Base-by-base conservation (phyloP, 1,140 invertebrate genomes). In the Zaprionus camerounensis region DNA sequence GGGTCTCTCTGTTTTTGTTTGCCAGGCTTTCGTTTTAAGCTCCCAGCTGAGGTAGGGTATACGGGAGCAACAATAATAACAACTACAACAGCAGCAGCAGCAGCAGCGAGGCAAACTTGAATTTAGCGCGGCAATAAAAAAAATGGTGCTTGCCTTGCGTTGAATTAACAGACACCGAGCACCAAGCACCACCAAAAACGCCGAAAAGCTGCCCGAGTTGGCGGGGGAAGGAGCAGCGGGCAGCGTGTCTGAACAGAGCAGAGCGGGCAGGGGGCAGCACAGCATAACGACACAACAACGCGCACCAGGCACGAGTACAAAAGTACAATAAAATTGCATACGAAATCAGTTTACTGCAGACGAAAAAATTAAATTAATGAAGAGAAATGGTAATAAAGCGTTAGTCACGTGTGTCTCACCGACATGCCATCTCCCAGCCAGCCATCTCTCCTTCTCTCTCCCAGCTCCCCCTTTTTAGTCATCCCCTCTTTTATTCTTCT, bases 331-430 rank as follows among this genome's bases (percentile, higher is more conserved):
- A 87, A 87, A 87, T 87, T 87, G 84, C 84, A 87, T 87, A 87
- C 84, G 84, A 87, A 87, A 87, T 86, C 84, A 87, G 84, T 87
- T 87, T 87, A 88, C 84, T 87, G 84, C 84, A 87, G 84, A 87
- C 84, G 84, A 87, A 87, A 87, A 87, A 87, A 87, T 87, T 87
- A 87, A 87, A 87, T 87, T 87, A 87, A 87, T 87, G 84, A 87
- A 87, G 84, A 87, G 87, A 87, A 88, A 87, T 87, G 84, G 84
- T 87, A 87, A 87, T 87, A 87, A 87, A 87, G 81, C 84, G 84
- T 81, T 88, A 88, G 84, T 87, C 84, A 87, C 84, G 84, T 87
- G 84, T 87, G 56, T 78, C 71, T 71, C 66, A 62, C 64, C 44
- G 53, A 71, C 56, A 66, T 44, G 51, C 74, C 64, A 68, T 44